Evolutionary conservation across 2,113 vertebrate genomes (phyloP), one percentile per base, ranked within the genome.

Genomic region (Varanus salvator): DNA sequence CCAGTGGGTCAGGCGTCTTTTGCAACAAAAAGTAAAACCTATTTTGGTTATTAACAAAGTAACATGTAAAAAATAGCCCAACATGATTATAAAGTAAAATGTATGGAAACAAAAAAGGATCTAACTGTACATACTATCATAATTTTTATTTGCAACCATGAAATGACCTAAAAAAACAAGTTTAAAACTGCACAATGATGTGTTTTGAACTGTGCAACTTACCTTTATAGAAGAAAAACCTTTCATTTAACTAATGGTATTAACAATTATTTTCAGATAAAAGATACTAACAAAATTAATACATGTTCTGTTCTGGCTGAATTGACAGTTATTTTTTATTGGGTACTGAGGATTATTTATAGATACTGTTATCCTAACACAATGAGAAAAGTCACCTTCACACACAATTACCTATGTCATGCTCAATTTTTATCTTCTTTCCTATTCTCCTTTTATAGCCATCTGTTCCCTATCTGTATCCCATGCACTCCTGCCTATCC

Each of bases 361-460:
- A 88, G 81, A 64, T 68, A 38, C 44, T 54, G 81, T 52, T 64
- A 64, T 80, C 50, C 80, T 80, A 71, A 69, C 54, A 52, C 29
- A 78, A 84, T 34, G 64, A 71, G 80, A 75, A 5, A 72, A 91
- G 81, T 84, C 86, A 91, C 64, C 86, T 88, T 84, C 86, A 88
- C 38, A 69, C 80, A 87, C 75, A 84, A 85, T 85, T 90, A 85
- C 83, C 83, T 85, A 54, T 57, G 83, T 80, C 88, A 80, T 44
- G 50, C 74, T 85, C 64, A 89, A 71, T 90, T 85, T 78, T 90
- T 80, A 77, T 85, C 64, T n/a, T 80, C 82, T 78, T 25, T 84
- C 77, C 82, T 80, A 54, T 85, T 90, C 83, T 85, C 83, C 83
- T 90, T 90, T 80, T 80, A 85, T 48, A 71, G 83, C 75, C 88